Conservation (phyloP, 2,797 vertebrate genomes). For the Phrynocephalus guinanensis region DNA sequence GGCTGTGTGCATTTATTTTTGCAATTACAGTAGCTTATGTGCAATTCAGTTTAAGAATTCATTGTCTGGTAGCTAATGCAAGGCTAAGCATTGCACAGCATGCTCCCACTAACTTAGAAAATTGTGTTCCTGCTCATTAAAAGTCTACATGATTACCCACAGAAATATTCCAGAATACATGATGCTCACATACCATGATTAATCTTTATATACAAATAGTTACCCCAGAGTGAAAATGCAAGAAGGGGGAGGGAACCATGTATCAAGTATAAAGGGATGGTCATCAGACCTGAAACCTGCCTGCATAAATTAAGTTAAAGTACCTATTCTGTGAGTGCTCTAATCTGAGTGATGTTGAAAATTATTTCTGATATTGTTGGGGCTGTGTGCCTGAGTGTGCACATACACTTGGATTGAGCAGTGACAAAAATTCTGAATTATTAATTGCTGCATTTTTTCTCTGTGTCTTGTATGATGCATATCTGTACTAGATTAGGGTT, state of each 20-base stretch:
- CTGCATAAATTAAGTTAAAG: not conserved
- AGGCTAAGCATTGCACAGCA: not conserved
- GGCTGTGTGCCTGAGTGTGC: not conserved
- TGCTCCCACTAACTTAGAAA: not conserved
- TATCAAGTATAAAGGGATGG: accelerated
- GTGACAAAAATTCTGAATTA: not conserved
- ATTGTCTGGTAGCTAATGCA: conserved; percentile 17
- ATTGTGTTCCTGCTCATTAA: conserved; percentile 1
- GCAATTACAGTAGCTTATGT: conserved; percentile 8
- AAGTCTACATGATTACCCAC: conserved; percentile 10
- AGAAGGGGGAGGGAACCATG: not conserved
- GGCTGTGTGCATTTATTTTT: conserved; percentile 22
- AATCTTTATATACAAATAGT: conserved; percentile 21
- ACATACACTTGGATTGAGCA: not conserved
- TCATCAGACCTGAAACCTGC: not conserved
- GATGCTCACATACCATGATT: not conserved
- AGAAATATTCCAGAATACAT: conserved; percentile 8
- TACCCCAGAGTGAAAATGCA: not conserved
- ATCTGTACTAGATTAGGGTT: conserved; percentile 1
- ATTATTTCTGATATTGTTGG: conserved; percentile 10
- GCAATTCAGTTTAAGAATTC: conserved; percentile 1
- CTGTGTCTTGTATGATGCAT: not conserved
- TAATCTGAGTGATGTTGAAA: not conserved
- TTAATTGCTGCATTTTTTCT: not conserved
- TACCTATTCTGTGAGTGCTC: not conserved